Evolutionary conservation across 2,797 vertebrate genomes (phyloP).

Genomic region (Paguma larvata): DNA sequence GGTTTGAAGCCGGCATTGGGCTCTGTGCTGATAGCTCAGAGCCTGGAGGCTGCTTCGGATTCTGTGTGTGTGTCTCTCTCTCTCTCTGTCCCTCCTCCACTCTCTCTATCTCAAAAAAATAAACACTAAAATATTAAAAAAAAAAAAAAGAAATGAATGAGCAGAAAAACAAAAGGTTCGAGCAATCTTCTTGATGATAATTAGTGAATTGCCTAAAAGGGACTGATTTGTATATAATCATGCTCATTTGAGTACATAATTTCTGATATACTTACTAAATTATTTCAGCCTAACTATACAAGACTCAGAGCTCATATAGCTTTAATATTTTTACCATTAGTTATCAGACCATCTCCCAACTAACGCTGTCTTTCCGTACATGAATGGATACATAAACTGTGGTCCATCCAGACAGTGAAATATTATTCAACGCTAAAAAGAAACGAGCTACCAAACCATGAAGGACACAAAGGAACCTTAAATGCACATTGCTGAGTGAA

Average conservation of each 20-base stretch:
- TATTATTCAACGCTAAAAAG: background rate
- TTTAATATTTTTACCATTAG: background rate
- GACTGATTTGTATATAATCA: background rate
- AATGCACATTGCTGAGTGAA: accelerated
- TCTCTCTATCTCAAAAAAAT: too few relatives aligned
- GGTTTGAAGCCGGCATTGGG: too few relatives aligned
- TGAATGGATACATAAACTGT: background rate
- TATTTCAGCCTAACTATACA: background rate
- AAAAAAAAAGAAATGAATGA: background rate
- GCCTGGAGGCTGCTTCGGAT: too few relatives aligned
- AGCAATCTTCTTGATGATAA: background rate
- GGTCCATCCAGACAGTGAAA: too few relatives aligned
- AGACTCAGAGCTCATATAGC: accelerated
- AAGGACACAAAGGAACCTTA: background rate
- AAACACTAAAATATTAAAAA: background rate
- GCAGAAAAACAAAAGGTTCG: background rate
- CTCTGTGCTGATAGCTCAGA: too few relatives aligned
- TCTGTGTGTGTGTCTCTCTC: too few relatives aligned
- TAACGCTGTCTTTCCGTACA: accelerated
- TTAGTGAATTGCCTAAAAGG: too few relatives aligned
- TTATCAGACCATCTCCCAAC: background rate
- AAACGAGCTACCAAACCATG: background rate
- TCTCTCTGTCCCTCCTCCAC: too few relatives aligned
- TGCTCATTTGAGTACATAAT: background rate
- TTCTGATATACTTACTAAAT: background rate